Evolutionary conservation across 2,113 vertebrate genomes (phyloP).

Genomic region (Pleuronectes platessa): DNA sequence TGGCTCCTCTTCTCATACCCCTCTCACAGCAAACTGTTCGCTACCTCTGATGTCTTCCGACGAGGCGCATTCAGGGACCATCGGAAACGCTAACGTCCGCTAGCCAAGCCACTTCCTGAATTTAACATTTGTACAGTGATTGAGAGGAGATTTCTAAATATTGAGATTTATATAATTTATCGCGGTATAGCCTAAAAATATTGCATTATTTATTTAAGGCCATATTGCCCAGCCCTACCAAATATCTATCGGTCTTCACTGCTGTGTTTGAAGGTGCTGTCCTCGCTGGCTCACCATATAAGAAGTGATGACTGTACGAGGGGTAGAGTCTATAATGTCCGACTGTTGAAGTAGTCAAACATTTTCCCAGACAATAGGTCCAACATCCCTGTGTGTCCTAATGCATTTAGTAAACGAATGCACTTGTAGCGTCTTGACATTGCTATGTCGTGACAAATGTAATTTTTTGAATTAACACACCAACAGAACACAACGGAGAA

Average conservation of each 20-base stretch:
- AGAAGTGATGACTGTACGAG: background rate
- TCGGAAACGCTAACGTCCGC: too few species aligned
- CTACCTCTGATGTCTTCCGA: too few species aligned
- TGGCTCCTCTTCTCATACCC: too few species aligned
- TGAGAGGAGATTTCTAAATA: too few species aligned
- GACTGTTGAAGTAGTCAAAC: background rate
- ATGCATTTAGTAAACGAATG: constrained; percentile 25
- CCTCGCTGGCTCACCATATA: background rate
- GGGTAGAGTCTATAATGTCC: background rate
- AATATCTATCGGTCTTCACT: background rate
- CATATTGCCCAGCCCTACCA: too few species aligned
- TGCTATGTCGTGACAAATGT: constrained; percentile 49
- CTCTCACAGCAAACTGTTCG: too few species aligned
- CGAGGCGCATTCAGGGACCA: too few species aligned
- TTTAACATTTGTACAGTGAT: too few species aligned
- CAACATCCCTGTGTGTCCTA: background rate
- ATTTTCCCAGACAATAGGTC: background rate
- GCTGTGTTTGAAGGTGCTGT: background rate
- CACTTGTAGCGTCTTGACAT: constrained; percentile 38
- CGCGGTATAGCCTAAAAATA: too few species aligned
- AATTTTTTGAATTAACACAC: constrained; percentile 51
- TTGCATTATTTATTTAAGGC: too few species aligned
- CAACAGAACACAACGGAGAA: constrained; percentile 53
- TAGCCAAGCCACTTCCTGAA: too few species aligned
- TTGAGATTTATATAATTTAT: too few species aligned